Percentiles rank a stretch among this genome's conserved stretches.
Conservation (phyloP, 1,140 invertebrate genomes). For the Pseudobourletiella spinata region DNA sequence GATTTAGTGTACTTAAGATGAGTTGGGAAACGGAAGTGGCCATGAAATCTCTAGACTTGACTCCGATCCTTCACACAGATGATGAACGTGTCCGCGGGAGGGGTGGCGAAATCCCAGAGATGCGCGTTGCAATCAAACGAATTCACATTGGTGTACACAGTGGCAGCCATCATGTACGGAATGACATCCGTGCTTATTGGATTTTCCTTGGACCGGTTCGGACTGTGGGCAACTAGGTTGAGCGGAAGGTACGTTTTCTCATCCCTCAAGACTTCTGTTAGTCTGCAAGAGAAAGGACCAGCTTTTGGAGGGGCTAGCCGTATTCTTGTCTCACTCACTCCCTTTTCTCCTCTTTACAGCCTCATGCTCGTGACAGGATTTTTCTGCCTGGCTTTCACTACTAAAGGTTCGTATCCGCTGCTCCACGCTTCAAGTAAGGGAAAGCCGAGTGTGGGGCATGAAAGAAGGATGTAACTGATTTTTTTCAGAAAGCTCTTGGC, state of each 20-base stretch:
- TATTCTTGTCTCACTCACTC: too few species aligned
- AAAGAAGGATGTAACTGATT: too few species aligned
- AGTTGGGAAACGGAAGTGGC: too few species aligned
- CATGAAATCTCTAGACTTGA: too few species aligned
- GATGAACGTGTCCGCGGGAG: background rate
- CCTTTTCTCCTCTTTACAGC: conserved; percentile 8
- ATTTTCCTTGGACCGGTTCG: conserved; percentile 22
- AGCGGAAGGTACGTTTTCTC: conserved; percentile 17
- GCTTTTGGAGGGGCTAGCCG: too few species aligned
- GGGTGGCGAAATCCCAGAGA: background rate
- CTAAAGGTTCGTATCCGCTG: conserved; percentile 7
- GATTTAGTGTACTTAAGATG: too few species aligned
- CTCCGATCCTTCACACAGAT: too few species aligned
- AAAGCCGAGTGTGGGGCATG: too few species aligned
- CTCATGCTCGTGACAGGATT: conserved; percentile 17
- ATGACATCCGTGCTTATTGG: conserved; percentile 26
- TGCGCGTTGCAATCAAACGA: background rate
- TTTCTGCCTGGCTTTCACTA: conserved; percentile 21
- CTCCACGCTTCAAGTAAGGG: background rate
- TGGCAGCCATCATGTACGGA: conserved; percentile 21
- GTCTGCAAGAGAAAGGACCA: too few species aligned
- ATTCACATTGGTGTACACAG: conserved; percentile 23
- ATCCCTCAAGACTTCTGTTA: too few species aligned
- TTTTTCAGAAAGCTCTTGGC: conserved; percentile 17
- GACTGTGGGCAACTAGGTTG: conserved; percentile 20